Evolutionary conservation across 2,888 invertebrate species (phyloP).

Genomic region (Pyrrhosoma nymphula): DNA sequence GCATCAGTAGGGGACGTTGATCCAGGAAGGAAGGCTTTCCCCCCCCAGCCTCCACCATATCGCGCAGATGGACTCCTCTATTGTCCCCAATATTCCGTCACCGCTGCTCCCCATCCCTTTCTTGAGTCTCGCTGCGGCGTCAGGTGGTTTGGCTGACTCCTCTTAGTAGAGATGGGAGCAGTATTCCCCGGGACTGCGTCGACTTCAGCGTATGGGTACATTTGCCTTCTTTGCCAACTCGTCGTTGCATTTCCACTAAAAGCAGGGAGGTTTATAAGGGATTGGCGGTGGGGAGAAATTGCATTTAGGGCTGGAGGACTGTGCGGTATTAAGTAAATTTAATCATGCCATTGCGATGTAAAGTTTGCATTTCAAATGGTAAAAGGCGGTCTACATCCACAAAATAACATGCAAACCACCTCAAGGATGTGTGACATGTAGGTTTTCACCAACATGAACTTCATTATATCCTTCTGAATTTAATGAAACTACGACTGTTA

Average conservation of each 20-base stretch:
- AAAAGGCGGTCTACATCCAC: background rate
- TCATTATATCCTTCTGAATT: no score
- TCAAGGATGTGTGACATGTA: no score
- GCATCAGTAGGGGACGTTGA: background rate
- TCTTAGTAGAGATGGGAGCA: background rate
- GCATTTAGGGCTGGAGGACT: background rate
- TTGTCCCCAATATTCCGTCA: background rate
- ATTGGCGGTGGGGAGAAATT: background rate
- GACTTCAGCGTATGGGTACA: background rate
- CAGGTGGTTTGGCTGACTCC: background rate
- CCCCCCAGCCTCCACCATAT: background rate
- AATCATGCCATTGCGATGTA: no score
- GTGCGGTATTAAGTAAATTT: no score
- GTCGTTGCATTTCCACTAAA: background rate
- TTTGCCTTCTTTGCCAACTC: background rate
- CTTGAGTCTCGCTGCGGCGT: background rate
- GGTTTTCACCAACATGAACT: no score
- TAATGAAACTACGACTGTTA: no score
- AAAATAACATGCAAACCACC: no score
- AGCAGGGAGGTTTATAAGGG: background rate
- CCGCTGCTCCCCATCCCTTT: background rate
- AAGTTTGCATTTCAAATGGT: background rate
- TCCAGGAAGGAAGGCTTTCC: background rate
- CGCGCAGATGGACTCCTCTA: background rate
- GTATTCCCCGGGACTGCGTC: background rate